A percentile compares a stretch with the other conserved stretches of the same genome.
These are phyloP conservation scores for Channa maculata DNA, from an alignment of 2,113 vertebrate species.

Conservation along the genomic window DNA sequence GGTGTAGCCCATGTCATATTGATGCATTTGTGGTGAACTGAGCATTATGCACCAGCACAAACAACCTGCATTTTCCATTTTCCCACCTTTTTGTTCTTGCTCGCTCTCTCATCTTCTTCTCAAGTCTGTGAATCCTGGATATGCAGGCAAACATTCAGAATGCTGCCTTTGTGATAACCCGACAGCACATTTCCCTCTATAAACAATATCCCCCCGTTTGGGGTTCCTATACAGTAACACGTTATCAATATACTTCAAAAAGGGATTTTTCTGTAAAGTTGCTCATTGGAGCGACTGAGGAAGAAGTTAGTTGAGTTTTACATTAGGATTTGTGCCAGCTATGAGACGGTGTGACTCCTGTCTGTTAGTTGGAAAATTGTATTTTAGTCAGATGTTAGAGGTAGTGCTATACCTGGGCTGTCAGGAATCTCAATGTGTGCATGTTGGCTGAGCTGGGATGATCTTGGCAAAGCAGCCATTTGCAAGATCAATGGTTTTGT, in stretches of 20 bases:
- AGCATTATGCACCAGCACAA: slow-evolving; percentile 28
- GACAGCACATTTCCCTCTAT: slow-evolving; percentile 29
- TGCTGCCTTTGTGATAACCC: slow-evolving; percentile 65
- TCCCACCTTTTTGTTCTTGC: slow-evolving; percentile 11
- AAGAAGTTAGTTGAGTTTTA: slow-evolving; percentile 3
- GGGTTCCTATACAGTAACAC: slow-evolving; percentile 4
- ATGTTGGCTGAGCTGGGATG: too few relatives aligned
- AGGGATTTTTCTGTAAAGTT: slow-evolving; percentile 12
- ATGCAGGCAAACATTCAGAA: slow-evolving; percentile 20
- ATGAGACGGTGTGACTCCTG: background rate
- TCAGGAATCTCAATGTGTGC: too few relatives aligned
- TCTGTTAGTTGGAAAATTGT: background rate
- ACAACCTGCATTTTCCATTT: slow-evolving; percentile 38
- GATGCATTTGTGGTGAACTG: slow-evolving; percentile 48
- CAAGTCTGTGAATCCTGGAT: slow-evolving; percentile 45
- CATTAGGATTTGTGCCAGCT: slow-evolving; percentile 17
- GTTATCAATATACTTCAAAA: slow-evolving; percentile 46
- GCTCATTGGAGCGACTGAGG: slow-evolving; percentile 1
- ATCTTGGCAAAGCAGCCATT: too few relatives aligned
- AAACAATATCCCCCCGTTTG: slow-evolving; percentile 51
- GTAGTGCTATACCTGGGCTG: background rate
- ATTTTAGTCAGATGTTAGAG: background rate
- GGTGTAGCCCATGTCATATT: slow-evolving; percentile 19
- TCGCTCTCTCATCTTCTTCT: slow-evolving; percentile 26
- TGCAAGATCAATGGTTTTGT: too few relatives aligned